Conservation (phyloP, 64 coral and sea anemone genomes). For the Anthopleura sola region DNA sequence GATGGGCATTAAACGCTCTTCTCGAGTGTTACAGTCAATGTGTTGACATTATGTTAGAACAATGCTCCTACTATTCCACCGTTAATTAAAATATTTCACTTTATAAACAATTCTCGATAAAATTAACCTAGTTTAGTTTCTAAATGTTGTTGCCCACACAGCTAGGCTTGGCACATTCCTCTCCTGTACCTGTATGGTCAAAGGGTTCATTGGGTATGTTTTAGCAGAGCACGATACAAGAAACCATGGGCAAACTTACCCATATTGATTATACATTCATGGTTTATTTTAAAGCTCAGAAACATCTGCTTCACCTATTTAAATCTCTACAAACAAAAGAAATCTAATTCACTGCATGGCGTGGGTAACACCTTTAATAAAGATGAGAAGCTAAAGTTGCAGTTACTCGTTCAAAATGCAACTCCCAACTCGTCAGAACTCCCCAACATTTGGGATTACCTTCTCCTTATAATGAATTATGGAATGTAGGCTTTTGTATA, state of each 20-base stretch:
- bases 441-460: constrained; percentile 23
- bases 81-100: constrained; percentile 98
- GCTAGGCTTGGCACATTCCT: constrained; percentile 27
- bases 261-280: constrained; percentile 99
- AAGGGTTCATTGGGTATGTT: constrained; percentile 27
- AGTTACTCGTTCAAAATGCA: constrained; percentile 18
- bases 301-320: constrained; percentile 99
- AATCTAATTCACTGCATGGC: constrained; percentile 97
- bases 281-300: constrained; percentile 99
- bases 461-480: constrained; percentile 14
- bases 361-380: constrained; percentile 98
- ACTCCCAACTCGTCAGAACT: constrained; percentile 23
- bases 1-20: constrained; percentile 75
- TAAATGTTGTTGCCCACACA: constrained; percentile 12
- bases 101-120: constrained; percentile 78
- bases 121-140: constrained; percentile 11
- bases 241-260: constrained; percentile 48
- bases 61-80: constrained; percentile 90
- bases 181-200: constrained; percentile 11
- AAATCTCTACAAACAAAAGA: constrained; percentile 99
- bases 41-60: constrained; percentile 96
- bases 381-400: constrained; percentile 38
- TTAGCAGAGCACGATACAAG: constrained; percentile 25
- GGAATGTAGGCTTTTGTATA: constrained; percentile 45
- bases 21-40: constrained; percentile 80